Percentiles rank a stretch among this genome's conserved stretches.
These are phyloP conservation scores for Protosalanx chinensis DNA, from an alignment of 2,797 vertebrate genomes.

Conservation along the genomic window DNA sequence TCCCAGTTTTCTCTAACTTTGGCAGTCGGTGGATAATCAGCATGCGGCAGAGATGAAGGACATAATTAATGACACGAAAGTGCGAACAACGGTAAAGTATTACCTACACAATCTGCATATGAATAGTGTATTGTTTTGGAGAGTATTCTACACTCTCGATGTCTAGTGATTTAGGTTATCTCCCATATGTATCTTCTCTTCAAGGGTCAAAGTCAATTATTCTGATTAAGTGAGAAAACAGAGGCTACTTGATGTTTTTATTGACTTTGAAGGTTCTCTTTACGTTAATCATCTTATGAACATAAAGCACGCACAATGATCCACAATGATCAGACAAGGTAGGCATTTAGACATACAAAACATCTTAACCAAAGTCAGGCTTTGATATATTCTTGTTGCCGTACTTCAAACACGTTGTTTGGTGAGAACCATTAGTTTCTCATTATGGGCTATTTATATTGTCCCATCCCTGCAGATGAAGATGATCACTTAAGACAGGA, in stretches of 20 bases:
- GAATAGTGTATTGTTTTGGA: background rate
- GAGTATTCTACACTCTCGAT: conserved; percentile 25
- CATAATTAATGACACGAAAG: conserved; percentile 45
- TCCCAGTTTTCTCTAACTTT: conserved; percentile 44
- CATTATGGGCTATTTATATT: conserved; percentile 11
- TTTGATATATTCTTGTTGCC: conserved; percentile 2
- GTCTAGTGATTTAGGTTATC: conserved; percentile 24
- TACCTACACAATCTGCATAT: background rate
- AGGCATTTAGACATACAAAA: background rate
- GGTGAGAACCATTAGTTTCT: background rate
- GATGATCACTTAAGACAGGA: conserved; percentile 24
- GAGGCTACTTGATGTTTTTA: conserved; percentile 12
- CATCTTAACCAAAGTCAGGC: conserved; percentile 4
- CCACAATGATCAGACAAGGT: background rate
- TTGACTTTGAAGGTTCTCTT: background rate
- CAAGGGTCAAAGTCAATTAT: conserved; percentile 20
- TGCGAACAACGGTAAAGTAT: conserved; percentile 1
- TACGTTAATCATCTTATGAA: conserved; percentile 6
- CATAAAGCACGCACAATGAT: background rate
- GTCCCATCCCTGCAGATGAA: conserved; percentile 23
- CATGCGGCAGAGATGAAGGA: conserved; percentile 33
- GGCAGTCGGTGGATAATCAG: conserved; percentile 35
- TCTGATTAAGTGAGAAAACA: conserved; percentile 4
- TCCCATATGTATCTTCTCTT: background rate
- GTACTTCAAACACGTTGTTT: conserved; percentile 6